These are phyloP conservation scores for Mirza zaza DNA, from an alignment of 2,113 vertebrate species.

Conservation along the genomic window DNA sequence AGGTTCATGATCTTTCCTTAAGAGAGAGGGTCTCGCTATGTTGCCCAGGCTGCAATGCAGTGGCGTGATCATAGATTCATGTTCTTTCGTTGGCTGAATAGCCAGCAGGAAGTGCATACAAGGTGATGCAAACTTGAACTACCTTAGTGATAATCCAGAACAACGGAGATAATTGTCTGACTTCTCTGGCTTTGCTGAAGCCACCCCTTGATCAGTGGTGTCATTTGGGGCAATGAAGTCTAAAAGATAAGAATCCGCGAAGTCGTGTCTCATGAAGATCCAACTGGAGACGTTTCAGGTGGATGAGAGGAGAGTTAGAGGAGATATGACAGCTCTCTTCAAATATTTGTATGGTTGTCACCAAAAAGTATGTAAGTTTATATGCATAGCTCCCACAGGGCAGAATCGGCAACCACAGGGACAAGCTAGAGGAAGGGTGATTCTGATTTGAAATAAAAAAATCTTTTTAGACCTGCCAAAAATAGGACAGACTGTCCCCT, in stretches of 20 bases:
- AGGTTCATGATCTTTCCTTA: background rate
- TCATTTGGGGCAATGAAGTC: background rate
- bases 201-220: background rate
- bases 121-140: background rate
- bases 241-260: background rate
- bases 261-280: background rate
- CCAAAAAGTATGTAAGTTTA: background rate
- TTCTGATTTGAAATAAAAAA: constrained; percentile 23
- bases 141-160: background rate
- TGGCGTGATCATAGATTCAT: background rate
- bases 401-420: background rate
- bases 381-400: background rate
- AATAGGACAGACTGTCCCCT: background rate
- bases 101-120: background rate
- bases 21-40: too few relatives aligned
- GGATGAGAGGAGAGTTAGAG: background rate
- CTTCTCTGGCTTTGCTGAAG: background rate
- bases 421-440: background rate
- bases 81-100: background rate
- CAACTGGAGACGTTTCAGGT: background rate
- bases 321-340: background rate
- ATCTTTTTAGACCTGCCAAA: constrained; percentile 13
- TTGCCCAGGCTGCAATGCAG: too few relatives aligned
- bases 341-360: background rate
- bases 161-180: background rate